Conservation (phyloP, 1,140 invertebrate species). For the Heliconius hermathena region DNA sequence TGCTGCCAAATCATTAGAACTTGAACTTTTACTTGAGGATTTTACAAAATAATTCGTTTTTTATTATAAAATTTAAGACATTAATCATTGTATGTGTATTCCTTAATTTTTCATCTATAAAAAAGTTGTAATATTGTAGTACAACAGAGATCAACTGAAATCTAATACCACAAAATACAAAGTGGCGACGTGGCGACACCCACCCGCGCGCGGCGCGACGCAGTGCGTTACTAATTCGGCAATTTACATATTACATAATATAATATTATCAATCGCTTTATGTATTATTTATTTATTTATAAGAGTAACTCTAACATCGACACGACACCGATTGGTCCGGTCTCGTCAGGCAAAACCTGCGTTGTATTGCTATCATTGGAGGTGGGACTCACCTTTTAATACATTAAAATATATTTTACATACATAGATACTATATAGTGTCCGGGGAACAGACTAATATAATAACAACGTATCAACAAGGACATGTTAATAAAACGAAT, state of each 20-base stretch:
- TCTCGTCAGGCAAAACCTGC: slow-evolving; percentile 50
- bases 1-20: too few species aligned
- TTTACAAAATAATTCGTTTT: too few species aligned
- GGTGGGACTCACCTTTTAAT: slow-evolving; percentile 34
- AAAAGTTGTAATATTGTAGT: neutral
- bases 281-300: slow-evolving; percentile 40
- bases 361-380: slow-evolving; percentile 65
- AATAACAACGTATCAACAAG: neutral
- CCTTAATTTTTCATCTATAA: neutral
- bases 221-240: slow-evolving; percentile 38
- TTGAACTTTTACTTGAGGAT: too few species aligned
- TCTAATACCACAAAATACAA: neutral
- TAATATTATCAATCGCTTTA: slow-evolving; percentile 54
- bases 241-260: slow-evolving; percentile 50
- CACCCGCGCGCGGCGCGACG: slow-evolving; percentile 44
- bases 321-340: slow-evolving; percentile 77
- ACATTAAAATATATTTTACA: neutral
- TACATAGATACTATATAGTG: slow-evolving; percentile 1
- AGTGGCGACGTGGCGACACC: neutral
- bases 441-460: slow-evolving; percentile 1
- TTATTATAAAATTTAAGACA: too few species aligned
- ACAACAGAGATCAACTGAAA: neutral
- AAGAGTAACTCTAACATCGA: slow-evolving; percentile 62
- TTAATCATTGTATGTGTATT: too few species aligned
- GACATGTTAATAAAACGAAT: neutral